Base-by-base conservation (phyloP, 2,797 vertebrate genomes). In the Smutsia gigantea region DNA sequence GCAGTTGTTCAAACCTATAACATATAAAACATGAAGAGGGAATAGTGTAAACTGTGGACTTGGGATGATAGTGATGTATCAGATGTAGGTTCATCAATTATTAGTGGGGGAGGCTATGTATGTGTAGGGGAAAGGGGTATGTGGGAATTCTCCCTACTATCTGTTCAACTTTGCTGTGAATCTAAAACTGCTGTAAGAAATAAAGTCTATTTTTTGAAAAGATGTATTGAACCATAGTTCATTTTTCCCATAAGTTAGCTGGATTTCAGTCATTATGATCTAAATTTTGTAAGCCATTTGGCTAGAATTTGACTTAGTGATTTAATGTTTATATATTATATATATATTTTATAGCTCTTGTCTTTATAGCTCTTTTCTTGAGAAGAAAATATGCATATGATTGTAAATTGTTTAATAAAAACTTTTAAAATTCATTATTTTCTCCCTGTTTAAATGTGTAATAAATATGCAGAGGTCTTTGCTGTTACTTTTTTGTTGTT, bases 291-390 rank as follows among this genome's bases (percentile, higher is more conserved):
- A 77, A 66, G 18, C n/a, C n/a, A 79, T 66, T 79, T 85, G 64
- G 42, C 21, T 31, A 79, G 79, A 79, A 72, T 92, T 92, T 92
- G 49, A 84, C 46, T 71, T 91, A 69, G 61, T 71, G 77, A 77
- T 51, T 91, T 92, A 92, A 64, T 64, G 13, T 74, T 86, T n/a
- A 64, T 77, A 46, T 46, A 46, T 46, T 46, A 11, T 46, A 46
- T 46, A 46, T 46, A 46, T 46, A 46, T 11, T 46, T 46, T 46
- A 12, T 11, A 46, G 46, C 46, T 46, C 46, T 46, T 46, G 46
- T 46, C 46, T 9, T 46, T 46, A 46, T 46, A 46, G 46, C 46
- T 46, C 46, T 46, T 46, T 46, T 46, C 46, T 46, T 46, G 57
- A 87, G 42, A 87, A 31, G 27, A 53, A 93, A 29, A 51, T 66